phyloP scores from a whole-genome alignment of 2,888 invertebrate species.

The Caenorhabditis parvicauda region DNA sequence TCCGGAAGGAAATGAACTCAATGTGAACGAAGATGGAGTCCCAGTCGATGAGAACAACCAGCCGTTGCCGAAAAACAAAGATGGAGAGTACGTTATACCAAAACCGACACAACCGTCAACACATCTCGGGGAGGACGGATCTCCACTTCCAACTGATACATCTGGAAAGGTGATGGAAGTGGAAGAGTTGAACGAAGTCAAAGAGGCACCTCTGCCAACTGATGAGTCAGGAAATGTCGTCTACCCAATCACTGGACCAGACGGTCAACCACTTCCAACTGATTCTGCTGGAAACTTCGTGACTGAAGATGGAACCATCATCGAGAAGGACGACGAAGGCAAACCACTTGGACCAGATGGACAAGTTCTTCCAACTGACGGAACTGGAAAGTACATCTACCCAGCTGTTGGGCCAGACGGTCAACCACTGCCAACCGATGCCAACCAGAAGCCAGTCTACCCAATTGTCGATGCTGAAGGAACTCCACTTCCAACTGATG shows the following conservation, averaged over 20 bases:
- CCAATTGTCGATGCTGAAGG: conserved; percentile 30
- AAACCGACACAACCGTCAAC: conserved; percentile 6
- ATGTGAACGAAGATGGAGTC: conserved; percentile 24
- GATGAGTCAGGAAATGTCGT: too few species aligned
- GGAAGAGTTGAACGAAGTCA: too few species aligned
- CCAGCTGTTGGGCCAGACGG: conserved; percentile 16
- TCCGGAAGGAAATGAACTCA: conserved; percentile 28
- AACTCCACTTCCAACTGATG: conserved; percentile 15
- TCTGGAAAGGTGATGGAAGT: conserved; percentile 17
- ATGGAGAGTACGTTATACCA: conserved; percentile 25
- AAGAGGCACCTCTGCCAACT: too few species aligned
- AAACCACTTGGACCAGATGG: conserved; percentile 22
- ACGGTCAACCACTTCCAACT: conserved; percentile 28
- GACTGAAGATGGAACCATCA: conserved; percentile 1
- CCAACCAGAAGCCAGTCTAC: conserved; percentile 16
- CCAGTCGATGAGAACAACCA: conserved; percentile 35
- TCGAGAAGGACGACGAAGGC: background rate
- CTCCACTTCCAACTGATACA: conserved; percentile 32
- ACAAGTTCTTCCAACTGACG: conserved; percentile 20
- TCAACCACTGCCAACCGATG: conserved; percentile 20
- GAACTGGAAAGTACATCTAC: conserved; percentile 10
- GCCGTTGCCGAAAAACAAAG: conserved; percentile 32
- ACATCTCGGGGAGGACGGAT: conserved; percentile 35
- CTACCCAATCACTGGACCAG: conserved; percentile 16
- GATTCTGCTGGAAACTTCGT: conserved; percentile 13